Percentiles rank a stretch among this genome's conserved stretches.
Evolutionary conservation across 2,888 invertebrate genomes (phyloP).

Genomic region (Agrenia bidenticulata): DNA sequence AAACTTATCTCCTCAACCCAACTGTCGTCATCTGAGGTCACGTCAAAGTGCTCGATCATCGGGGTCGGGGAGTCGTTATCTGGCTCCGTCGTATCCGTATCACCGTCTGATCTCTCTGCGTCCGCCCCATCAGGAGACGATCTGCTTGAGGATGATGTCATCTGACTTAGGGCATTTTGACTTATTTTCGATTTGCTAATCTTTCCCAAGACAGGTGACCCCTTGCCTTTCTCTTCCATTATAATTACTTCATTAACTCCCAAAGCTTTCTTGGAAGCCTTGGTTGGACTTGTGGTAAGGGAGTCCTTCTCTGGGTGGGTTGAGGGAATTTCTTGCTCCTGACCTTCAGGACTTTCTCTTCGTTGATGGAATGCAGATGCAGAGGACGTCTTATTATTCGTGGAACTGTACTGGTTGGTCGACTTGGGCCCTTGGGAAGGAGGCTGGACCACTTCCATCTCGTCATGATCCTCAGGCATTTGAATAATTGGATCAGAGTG

Average conservation of each 20-base stretch:
- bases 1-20: conserved; percentile 77
- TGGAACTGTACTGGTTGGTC: neutral
- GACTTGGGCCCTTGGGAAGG: neutral
- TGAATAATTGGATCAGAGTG: conserved; percentile 1
- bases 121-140: conserved; percentile 48
- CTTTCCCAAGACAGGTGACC: conserved; percentile 5
- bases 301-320: conserved; percentile 9
- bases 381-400: conserved; percentile 5
- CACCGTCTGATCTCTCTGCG: conserved; percentile 33
- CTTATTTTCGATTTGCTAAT: conserved; percentile 43
- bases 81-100: conserved; percentile 34
- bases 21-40: conserved; percentile 75
- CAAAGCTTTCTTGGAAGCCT: conserved; percentile 1
- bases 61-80: conserved; percentile 36
- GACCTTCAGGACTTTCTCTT: conserved; percentile 47
- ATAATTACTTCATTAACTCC: conserved; percentile 21
- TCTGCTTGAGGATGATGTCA: conserved; percentile 23
- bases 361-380: conserved; percentile 28
- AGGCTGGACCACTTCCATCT: conserved; percentile 32
- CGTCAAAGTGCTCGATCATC: conserved; percentile 44
- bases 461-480: conserved; percentile 25
- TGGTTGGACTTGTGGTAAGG: neutral
- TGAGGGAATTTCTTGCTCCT: conserved; percentile 45
- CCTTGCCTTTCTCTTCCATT: conserved; percentile 21
- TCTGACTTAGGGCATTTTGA: conserved; percentile 42